phyloP scores from a whole-genome alignment of 2,888 invertebrate genomes.

The Polylopha cassiicola region DNA sequence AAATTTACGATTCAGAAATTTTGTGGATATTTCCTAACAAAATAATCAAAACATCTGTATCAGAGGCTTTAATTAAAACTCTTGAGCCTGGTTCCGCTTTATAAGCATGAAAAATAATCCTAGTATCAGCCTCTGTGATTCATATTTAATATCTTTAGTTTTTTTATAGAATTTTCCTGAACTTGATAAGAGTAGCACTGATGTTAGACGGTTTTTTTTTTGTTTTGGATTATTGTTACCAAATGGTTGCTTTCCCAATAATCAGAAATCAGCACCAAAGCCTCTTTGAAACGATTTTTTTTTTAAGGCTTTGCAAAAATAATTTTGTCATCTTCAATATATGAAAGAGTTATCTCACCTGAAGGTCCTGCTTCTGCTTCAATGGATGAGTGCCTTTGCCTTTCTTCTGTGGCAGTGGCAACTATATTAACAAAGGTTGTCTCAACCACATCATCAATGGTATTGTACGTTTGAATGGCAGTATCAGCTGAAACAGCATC shows the following conservation, averaged over 20 bases:
- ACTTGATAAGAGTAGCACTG: conserved; percentile 21
- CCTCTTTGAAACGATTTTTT: conserved; percentile 27
- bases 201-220: conserved; percentile 20
- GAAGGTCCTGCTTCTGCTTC: too few relatives aligned
- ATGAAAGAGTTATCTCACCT: too few relatives aligned
- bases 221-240: conserved; percentile 19
- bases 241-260: conserved; percentile 21
- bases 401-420: too few relatives aligned
- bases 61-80: conserved; percentile 29
- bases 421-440: too few relatives aligned
- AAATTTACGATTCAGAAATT: conserved; percentile 25
- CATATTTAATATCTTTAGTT: conserved; percentile 24
- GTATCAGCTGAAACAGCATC: too few relatives aligned
- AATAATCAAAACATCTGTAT: conserved; percentile 30
- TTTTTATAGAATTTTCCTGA: conserved; percentile 18
- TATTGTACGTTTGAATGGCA: too few relatives aligned
- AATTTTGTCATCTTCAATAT: too few relatives aligned
- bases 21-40: conserved; percentile 28
- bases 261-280: conserved; percentile 25
- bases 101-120: conserved; percentile 29
- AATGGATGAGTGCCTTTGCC: too few relatives aligned
- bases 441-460: too few relatives aligned
- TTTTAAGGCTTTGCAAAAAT: conserved; percentile 25
- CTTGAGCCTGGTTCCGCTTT: conserved; percentile 27
- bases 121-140: conserved; percentile 29